These are phyloP conservation scores for Samia ricini DNA, from an alignment of 1,140 invertebrate genomes.

Conservation along the genomic window DNA sequence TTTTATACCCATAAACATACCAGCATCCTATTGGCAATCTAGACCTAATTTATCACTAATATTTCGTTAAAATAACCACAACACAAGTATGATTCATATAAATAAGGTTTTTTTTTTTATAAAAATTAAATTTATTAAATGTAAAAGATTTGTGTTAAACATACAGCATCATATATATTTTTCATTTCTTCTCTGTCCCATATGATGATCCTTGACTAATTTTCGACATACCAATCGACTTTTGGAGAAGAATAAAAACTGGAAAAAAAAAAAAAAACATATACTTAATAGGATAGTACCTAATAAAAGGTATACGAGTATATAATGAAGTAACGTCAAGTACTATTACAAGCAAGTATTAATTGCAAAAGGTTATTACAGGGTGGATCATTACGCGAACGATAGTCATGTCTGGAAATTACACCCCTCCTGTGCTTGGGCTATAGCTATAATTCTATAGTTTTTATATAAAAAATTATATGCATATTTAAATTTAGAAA, in stretches of 20 bases:
- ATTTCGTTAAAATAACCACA: neutral
- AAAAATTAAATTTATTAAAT: no score
- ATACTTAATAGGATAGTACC: no score
- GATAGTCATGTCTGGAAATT: no score
- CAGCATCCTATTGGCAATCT: neutral
- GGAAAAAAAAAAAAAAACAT: slow-evolving; percentile 62
- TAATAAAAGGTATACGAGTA: no score
- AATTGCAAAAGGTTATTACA: no score
- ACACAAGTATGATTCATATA: neutral
- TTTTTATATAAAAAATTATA: no score
- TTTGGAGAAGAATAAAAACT: slow-evolving; percentile 88
- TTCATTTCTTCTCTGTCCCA: slow-evolving; percentile 77
- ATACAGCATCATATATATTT: neutral
- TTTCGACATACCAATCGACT: slow-evolving; percentile 89
- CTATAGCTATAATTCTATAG: no score
- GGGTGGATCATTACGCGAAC: no score
- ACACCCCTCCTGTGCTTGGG: no score
- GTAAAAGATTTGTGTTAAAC: neutral
- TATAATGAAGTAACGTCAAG: no score
- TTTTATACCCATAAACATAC: neutral
- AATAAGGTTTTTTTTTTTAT: neutral
- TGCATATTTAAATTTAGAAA: no score
- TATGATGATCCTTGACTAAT: slow-evolving; percentile 92
- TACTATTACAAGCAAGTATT: no score
- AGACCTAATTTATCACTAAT: neutral